phyloP scores from a whole-genome alignment of 2,113 vertebrate genomes.

The Neofelis nebulosa region DNA sequence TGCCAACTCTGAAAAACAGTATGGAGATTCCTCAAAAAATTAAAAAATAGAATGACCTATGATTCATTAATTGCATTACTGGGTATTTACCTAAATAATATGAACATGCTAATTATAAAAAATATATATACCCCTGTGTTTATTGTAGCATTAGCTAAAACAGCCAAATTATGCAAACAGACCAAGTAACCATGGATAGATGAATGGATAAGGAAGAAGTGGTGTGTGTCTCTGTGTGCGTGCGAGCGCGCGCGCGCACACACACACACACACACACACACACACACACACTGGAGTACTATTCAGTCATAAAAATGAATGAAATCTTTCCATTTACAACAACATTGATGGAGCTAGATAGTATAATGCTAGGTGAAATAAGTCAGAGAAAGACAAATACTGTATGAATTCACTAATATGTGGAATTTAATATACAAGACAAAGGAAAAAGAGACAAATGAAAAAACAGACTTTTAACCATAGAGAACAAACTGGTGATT shows the following conservation, averaged over 20 bases:
- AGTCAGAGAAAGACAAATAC: not conserved
- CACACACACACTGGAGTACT: not conserved
- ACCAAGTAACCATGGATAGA: not conserved
- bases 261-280: not conserved
- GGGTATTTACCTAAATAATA: not conserved
- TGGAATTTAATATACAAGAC: not conserved
- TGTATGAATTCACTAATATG: not conserved
- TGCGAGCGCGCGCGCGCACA: too few relatives aligned
- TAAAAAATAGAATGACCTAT: not conserved
- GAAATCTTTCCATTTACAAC: not conserved
- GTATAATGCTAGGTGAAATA: not conserved
- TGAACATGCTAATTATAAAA: not conserved
- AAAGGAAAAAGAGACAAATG: not conserved
- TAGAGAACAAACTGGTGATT: not conserved
- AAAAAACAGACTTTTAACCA: not conserved
- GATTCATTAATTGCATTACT: not conserved
- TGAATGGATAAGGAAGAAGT: not conserved
- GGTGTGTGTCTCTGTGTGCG: too few relatives aligned
- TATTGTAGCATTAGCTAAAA: not conserved
- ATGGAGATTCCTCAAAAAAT: not conserved
- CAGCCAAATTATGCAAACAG: not conserved
- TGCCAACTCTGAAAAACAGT: not conserved
- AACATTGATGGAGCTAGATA: not conserved
- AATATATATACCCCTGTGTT: not conserved
- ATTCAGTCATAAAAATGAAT: not conserved